These are phyloP conservation scores for Nautilus pompilius DNA, from an alignment of 1,140 invertebrate genomes.

Conservation along the genomic window DNA sequence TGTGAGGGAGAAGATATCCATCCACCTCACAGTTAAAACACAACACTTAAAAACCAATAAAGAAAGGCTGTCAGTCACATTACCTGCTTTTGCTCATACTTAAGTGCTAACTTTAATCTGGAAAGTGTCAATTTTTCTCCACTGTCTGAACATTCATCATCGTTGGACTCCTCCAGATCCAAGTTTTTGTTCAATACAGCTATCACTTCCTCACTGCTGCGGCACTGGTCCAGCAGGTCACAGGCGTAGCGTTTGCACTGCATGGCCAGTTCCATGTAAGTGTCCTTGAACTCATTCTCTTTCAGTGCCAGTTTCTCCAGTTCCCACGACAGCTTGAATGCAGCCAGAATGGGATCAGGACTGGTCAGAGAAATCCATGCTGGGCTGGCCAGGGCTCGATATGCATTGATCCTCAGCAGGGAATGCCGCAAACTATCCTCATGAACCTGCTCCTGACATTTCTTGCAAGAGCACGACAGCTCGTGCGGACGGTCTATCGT, in stretches of 20 bases:
- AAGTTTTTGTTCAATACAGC: slow-evolving; percentile 48
- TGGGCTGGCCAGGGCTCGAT: slow-evolving; percentile 51
- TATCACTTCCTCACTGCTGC: slow-evolving; percentile 52
- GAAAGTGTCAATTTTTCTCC: slow-evolving; percentile 40
- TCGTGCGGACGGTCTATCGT: slow-evolving; percentile 60
- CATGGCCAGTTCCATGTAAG: slow-evolving; percentile 60
- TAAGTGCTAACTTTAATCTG: slow-evolving; percentile 51
- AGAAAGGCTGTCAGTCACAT: too few species aligned
- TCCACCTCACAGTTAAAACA: too few species aligned
- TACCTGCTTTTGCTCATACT: slow-evolving; percentile 56
- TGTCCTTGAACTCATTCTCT: slow-evolving; percentile 61
- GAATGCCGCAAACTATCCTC: slow-evolving; percentile 48
- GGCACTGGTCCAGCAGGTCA: slow-evolving; percentile 51
- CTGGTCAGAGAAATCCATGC: slow-evolving; percentile 67
- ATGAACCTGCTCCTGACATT: slow-evolving; percentile 58
- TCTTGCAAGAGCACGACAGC: slow-evolving; percentile 62
- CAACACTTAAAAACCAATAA: too few species aligned
- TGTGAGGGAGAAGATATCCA: too few species aligned
- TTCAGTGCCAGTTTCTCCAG: slow-evolving; percentile 52
- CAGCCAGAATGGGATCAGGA: slow-evolving; percentile 66
- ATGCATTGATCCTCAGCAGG: slow-evolving; percentile 52
- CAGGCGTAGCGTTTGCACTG: slow-evolving; percentile 58
- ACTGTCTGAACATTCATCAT: slow-evolving; percentile 7
- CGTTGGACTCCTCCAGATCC: slow-evolving; percentile 21
- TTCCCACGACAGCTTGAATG: slow-evolving; percentile 64